Percentiles rank a stretch among this genome's conserved stretches.
Conservation (phyloP, 1,140 invertebrate genomes). For the Scaptomyza montana region DNA sequence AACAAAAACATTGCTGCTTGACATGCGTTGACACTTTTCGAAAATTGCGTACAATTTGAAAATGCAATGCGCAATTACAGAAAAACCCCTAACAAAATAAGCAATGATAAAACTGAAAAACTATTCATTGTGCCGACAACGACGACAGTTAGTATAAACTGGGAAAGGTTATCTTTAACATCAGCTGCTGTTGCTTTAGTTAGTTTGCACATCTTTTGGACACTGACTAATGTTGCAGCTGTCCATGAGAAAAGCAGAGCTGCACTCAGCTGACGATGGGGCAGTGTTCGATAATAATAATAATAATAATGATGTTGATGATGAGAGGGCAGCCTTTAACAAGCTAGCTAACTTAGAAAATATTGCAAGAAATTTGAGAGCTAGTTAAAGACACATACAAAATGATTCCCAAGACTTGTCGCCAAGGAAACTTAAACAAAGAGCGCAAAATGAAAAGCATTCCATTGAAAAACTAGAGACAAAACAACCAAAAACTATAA, state of each 20-base stretch:
- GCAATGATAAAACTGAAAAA: conserved; percentile 1
- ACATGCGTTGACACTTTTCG: conserved; percentile 74
- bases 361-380: too few relatives aligned
- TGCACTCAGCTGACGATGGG: too few relatives aligned
- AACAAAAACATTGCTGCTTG: conserved; percentile 29
- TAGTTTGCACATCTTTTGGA: conserved; percentile 49
- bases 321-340: conserved; percentile 66
- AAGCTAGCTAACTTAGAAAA: conserved; percentile 10
- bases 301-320: conserved; percentile 25
- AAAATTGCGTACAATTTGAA: conserved; percentile 72
- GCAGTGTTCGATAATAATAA: conserved; percentile 35
- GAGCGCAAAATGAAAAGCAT: neutral
- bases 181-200: conserved; percentile 36
- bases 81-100: conserved; percentile 20
- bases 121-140: too few relatives aligned
- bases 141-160: too few relatives aligned
- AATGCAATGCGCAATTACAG: conserved; percentile 62
- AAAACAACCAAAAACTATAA: neutral
- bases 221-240: conserved; percentile 67
- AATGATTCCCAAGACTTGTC: too few relatives aligned
- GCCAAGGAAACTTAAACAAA: too few relatives aligned
- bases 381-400: too few relatives aligned
- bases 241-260: too few relatives aligned
- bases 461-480: neutral
- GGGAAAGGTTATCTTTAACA: neutral